phyloP scores from a whole-genome alignment of 1,140 invertebrate genomes.

The Chironomus striatipennis region DNA sequence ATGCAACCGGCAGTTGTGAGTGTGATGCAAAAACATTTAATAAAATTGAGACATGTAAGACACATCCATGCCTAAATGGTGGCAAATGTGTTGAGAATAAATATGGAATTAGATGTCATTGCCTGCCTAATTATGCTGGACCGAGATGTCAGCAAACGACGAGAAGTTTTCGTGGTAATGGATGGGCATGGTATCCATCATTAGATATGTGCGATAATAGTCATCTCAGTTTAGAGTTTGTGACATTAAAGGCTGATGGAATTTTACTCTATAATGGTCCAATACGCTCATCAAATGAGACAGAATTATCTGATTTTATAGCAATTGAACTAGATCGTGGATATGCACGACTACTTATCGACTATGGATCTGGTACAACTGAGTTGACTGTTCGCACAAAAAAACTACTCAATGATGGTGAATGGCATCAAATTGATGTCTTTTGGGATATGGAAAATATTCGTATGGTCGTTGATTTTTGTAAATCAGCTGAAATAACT shows the following conservation, averaged over 20 bases:
- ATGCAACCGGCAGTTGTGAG: constrained; percentile 47
- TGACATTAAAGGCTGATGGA: constrained; percentile 53
- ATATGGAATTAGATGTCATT: constrained; percentile 51
- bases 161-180: constrained; percentile 53
- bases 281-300: constrained; percentile 44
- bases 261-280: constrained; percentile 64
- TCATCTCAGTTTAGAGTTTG: constrained; percentile 59
- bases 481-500: constrained; percentile 44
- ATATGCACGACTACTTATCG: constrained; percentile 52
- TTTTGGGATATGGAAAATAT: constrained; percentile 54
- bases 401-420: constrained; percentile 50
- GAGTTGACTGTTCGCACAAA: constrained; percentile 50
- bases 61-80: constrained; percentile 58
- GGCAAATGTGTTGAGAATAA: constrained; percentile 53
- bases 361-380: constrained; percentile 59
- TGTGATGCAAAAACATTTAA: constrained; percentile 50
- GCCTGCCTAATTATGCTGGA: constrained; percentile 54
- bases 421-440: constrained; percentile 61
- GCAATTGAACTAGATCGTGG: constrained; percentile 55
- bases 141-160: constrained; percentile 60
- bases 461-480: constrained; percentile 55
- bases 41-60: constrained; percentile 47
- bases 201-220: constrained; percentile 58
- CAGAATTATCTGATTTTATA: constrained; percentile 53
- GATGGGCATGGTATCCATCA: constrained; percentile 58